Evolutionary conservation across 2,113 vertebrate genomes (phyloP).

Genomic region (Halichoerus grypus): DNA sequence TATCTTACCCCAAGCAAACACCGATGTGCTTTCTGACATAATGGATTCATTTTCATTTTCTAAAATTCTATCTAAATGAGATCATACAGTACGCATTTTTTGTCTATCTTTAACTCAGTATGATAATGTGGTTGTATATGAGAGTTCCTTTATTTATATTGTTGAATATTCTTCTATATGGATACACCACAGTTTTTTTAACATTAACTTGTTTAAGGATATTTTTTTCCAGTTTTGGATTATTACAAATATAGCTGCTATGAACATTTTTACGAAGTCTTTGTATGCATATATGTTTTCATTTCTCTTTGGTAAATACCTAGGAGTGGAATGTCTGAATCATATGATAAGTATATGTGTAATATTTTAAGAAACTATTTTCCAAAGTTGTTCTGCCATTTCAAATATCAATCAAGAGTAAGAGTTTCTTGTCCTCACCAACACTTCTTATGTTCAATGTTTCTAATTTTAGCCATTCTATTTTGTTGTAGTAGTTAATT

Average conservation of each 20-base stretch:
- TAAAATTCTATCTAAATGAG: neutral
- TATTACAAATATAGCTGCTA: neutral
- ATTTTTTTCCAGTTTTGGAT: neutral
- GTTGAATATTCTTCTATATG: neutral
- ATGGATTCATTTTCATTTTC: neutral
- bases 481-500: neutral
- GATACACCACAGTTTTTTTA: neutral
- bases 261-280: neutral
- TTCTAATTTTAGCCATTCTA: conserved; percentile 10
- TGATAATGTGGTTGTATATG: neutral
- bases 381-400: neutral
- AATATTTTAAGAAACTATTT: neutral
- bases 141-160: neutral
- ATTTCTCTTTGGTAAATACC: neutral
- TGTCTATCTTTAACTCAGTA: neutral
- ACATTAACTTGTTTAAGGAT: neutral
- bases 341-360: neutral
- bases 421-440: neutral
- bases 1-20: neutral
- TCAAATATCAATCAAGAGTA: neutral
- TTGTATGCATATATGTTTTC: neutral
- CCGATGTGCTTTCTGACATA: neutral
- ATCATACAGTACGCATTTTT: neutral
- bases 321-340: neutral
- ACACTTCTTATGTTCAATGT: neutral